Conservation (phyloP, 2,113 vertebrate genomes). For the Nesoenas mayeri region DNA sequence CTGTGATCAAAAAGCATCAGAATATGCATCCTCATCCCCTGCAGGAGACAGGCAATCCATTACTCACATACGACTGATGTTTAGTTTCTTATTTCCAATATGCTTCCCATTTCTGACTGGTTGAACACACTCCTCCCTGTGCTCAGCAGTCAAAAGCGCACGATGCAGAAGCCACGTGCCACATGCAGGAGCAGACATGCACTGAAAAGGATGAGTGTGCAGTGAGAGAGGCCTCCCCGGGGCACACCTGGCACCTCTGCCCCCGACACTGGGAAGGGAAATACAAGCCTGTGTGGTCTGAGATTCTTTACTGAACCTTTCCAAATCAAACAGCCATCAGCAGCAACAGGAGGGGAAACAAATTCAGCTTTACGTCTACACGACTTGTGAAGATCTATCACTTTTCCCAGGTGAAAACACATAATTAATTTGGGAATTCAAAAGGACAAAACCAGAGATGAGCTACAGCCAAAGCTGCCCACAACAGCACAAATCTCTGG, state of each 20-base stretch:
- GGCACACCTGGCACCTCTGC: neutral
- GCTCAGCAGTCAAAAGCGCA: accelerated
- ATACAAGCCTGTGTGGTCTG: accelerated
- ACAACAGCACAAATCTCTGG: neutral
- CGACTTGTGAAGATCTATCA: neutral
- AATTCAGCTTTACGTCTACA: neutral
- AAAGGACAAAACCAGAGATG: neutral
- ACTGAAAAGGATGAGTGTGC: neutral
- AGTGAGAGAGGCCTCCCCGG: neutral
- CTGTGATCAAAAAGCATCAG: neutral
- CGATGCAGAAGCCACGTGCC: neutral
- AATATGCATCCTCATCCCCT: neutral
- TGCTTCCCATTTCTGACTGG: neutral
- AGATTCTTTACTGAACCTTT: neutral
- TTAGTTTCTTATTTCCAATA: neutral
- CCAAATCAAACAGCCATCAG: neutral
- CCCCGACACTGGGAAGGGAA: neutral
- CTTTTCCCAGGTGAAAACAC: neutral
- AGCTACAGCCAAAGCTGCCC: neutral
- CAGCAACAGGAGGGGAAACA: neutral
- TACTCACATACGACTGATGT: neutral
- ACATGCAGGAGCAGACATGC: neutral
- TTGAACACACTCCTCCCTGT: neutral
- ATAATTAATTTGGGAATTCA: neutral
- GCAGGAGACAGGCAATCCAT: neutral